Base-by-base conservation (phyloP, 2,797 vertebrate genomes). In the Sebastes kiyomatsui region DNA sequence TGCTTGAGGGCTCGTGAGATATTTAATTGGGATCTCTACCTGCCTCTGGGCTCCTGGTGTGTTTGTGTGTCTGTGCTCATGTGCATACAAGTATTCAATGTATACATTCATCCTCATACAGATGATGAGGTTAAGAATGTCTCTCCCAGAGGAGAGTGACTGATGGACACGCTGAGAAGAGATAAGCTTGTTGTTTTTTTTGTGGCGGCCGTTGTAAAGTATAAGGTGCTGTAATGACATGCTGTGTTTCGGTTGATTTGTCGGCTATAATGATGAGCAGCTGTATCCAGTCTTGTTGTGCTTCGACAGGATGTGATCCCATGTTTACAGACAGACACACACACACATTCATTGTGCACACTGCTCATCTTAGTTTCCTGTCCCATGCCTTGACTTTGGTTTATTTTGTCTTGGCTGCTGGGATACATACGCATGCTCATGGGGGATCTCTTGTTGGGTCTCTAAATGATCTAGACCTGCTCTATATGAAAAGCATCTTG, bases 301-400 rank as follows among this genome's bases (percentile, higher is more conserved):
- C 58, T 83, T 74, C 68, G 68, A 55, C 81, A 87, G 89, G 90
- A 90, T 86, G 75, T 88, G 86, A 85, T 83, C 75, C 82, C 71
- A 81, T 83, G 72, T 88, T 72, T 69, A 72, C 52, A 76, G 59
- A 80, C 68, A 72, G 18, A 42, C 73, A 80, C 4, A 72, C n/a
- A 42, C 4, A 23, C 32, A 27, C 25, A 73, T 80, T 80, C 32
- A 67, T 64, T 80, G 33, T 72, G 58, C 69, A 28, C 32, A 55
- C 5, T 58, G 52, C 62, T 80, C 66, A 46, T 80, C 69, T 69
- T 25, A 16, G 52, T 85, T 87, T 87, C 62, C 76, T 72, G 69
- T 85, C 70, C 60, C 30, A 67, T 75, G 35, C 27, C 22, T 71
- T 67, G 68, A 77, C 71, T 75, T 71, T 84, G 11, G 67, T 88